Percentiles rank a stretch among this genome's conserved stretches.
Conservation (phyloP, 2,888 invertebrate genomes). For the Andricus curvator region DNA sequence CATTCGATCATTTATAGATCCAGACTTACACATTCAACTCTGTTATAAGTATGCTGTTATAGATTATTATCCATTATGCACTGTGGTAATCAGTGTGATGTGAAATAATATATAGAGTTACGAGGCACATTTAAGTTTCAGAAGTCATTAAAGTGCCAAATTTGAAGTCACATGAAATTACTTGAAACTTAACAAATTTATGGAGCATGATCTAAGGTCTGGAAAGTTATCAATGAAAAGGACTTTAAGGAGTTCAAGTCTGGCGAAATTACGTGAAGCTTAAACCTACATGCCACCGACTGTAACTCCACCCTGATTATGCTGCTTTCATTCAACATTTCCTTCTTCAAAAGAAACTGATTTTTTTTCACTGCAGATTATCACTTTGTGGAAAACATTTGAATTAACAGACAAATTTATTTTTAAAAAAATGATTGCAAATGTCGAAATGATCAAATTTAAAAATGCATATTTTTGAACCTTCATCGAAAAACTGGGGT, state of each 20-base stretch:
- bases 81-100: background rate
- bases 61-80: background rate
- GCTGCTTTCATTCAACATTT: background rate
- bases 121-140: background rate
- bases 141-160: conserved; percentile 4
- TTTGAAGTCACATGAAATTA: conserved; percentile 8
- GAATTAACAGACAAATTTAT: background rate
- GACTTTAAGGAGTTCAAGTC: conserved; percentile 22
- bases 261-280: background rate
- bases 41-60: background rate
- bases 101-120: background rate
- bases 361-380: background rate
- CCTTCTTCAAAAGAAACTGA: background rate
- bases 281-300: background rate
- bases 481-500: too few species aligned
- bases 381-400: background rate
- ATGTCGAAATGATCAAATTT: too few species aligned
- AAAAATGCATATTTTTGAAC: too few species aligned
- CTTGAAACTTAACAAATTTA: conserved; percentile 12
- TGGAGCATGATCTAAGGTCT: conserved; percentile 9
- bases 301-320: background rate
- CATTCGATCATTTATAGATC: background rate
- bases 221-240: conserved; percentile 26
- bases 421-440: too few species aligned
- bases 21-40: too few species aligned